Base-by-base conservation (phyloP, 1,140 invertebrate species). In the Caenorhabditis latens region DNA sequence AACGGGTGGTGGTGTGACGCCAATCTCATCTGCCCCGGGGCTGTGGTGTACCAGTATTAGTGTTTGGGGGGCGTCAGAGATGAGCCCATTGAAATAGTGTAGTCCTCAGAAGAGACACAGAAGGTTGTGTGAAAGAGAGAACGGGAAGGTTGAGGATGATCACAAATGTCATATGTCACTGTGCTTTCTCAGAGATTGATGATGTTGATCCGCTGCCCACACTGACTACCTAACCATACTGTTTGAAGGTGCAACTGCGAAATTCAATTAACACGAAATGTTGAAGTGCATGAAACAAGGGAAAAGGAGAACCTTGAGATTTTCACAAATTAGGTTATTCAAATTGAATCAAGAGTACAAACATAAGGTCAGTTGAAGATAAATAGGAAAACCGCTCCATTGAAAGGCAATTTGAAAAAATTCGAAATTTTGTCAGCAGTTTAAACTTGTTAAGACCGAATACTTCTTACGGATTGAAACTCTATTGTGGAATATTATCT, bases 151-250 rank as follows among this genome's bases (percentile, higher is more conserved):
- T 79, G 71, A 79, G 46, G 71, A 79, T 79, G 71, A 79, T 79
- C 71, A 79, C 46, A 40, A 79, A 79, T 79, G 71, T 79, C 71
- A 79, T 79, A 79, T 79, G 71, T 50, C 71, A 79, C 71, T 50
- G 71, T 79, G 71, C 71, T 50, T 79, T 50, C 71, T 79, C 43
- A 50, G 71, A 79, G 71, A 79, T 79, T 79, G 46, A 79, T 79
- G 71, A 79, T 79, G 71, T 79, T 48, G 43, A 79, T 79, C 71
- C 65, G 65, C 42, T 71, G 65, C 71, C 71, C 46, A 50, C 71
- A 79, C 71, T 9, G 0, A 53, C n/a, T 50, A n/a, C n/a, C 46
- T 50, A 79, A 46, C 46, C 40, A 50, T 79, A 79, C 24, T 63
- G 61, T 63, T 53, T 40, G 14, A 53, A 42, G 24, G 24, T 63